Percentiles rank a stretch among this genome's conserved stretches.
Evolutionary conservation across 2,888 invertebrate species (phyloP).

Genomic region (Ischnus inquisitorius): DNA sequence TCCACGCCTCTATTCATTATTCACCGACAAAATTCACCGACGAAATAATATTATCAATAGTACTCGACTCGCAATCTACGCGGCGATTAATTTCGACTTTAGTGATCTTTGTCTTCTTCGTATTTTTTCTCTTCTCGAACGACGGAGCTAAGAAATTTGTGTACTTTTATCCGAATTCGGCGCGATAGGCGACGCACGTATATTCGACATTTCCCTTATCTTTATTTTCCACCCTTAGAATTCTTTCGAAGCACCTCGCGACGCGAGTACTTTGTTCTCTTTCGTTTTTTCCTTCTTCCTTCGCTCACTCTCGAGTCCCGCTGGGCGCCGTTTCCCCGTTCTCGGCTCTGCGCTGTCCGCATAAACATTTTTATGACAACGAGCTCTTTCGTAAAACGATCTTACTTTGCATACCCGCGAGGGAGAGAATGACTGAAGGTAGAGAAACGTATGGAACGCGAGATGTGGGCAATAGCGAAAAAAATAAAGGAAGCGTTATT

Average conservation of each 20-base stretch:
- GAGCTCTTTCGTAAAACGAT: constrained; percentile 75
- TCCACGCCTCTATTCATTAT: too few relatives aligned
- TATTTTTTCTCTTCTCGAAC: not conserved
- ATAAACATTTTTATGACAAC: constrained; percentile 80
- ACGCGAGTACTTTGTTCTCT: constrained; percentile 40
- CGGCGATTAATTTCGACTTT: constrained; percentile 22
- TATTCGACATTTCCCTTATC: constrained; percentile 52
- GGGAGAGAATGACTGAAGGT: not conserved
- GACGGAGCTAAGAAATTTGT: not conserved
- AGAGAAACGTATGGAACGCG: constrained; percentile 8
- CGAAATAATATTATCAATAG: too few relatives aligned
- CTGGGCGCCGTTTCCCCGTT: constrained; percentile 54
- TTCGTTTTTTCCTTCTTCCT: constrained; percentile 24
- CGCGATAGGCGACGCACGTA: constrained; percentile 3
- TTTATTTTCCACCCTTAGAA: constrained; percentile 44
- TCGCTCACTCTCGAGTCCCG: constrained; percentile 37
- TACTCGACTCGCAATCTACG: constrained; percentile 6
- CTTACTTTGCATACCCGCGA: constrained; percentile 70
- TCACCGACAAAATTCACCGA: too few relatives aligned
- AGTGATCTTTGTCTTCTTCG: too few relatives aligned
- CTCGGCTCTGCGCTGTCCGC: constrained; percentile 73
- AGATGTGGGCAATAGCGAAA: not conserved
- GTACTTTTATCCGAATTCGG: not conserved
- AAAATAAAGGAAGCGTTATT: not conserved
- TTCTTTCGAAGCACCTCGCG: constrained; percentile 44